A percentile compares a stretch with the other conserved stretches of the same genome.
Evolutionary conservation across 2,113 vertebrate genomes (phyloP).

Genomic region (Pandion haliaetus): DNA sequence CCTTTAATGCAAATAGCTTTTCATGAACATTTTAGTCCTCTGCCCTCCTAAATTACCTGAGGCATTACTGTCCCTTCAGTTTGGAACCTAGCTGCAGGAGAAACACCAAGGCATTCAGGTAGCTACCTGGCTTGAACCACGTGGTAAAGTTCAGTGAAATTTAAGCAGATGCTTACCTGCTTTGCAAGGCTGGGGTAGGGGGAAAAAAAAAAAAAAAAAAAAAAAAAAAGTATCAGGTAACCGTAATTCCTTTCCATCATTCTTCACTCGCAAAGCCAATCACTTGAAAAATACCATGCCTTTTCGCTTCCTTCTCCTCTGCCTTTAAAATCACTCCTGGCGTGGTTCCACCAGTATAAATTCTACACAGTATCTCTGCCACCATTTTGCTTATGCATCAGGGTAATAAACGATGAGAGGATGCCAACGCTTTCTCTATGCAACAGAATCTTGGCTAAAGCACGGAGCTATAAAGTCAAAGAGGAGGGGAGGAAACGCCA

Average conservation of each 20-base stretch:
- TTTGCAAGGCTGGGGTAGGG: background rate
- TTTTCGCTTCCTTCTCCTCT: background rate
- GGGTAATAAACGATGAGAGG: background rate
- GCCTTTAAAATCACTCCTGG: background rate
- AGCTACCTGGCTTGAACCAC: background rate
- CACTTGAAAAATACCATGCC: background rate
- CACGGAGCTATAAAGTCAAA: background rate
- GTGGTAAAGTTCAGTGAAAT: background rate
- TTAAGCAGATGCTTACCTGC: background rate
- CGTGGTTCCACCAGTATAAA: background rate
- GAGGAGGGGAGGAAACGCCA: background rate
- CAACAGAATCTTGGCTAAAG: background rate
- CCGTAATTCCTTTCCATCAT: background rate
- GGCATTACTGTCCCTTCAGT: background rate
- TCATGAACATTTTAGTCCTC: background rate
- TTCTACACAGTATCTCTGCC: background rate
- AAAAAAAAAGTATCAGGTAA: background rate
- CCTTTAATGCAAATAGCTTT: background rate
- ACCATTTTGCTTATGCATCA: background rate
- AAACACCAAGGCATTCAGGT: background rate
- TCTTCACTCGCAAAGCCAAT: background rate
- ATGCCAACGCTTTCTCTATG: background rate
- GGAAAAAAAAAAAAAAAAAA: background rate
- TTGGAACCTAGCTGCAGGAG: background rate
- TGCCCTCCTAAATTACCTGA: background rate